Conservation (phyloP, 2,888 invertebrate species). For the Caradrina clavipalpis region DNA sequence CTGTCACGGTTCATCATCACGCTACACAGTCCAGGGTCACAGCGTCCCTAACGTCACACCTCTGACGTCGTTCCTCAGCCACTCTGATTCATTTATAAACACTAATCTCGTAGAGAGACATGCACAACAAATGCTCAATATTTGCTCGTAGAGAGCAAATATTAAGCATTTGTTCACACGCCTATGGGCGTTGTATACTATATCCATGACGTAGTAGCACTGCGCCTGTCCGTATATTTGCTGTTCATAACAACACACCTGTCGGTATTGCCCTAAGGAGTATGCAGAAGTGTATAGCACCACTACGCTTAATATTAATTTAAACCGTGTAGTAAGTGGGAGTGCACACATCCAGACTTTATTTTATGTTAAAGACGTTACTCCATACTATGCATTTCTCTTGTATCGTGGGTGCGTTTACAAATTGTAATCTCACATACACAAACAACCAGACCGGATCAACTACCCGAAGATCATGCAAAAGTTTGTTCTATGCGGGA, state of each 20-base stretch:
- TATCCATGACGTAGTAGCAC: not conserved
- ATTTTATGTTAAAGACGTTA: too few relatives aligned
- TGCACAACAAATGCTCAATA: too few relatives aligned
- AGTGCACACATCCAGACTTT: too few relatives aligned
- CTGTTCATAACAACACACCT: not conserved
- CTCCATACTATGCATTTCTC: too few relatives aligned
- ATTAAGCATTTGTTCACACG: not conserved
- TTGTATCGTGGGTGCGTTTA: too few relatives aligned
- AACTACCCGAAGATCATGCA: too few relatives aligned
- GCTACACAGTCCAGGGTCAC: not conserved
- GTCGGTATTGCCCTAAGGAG: not conserved
- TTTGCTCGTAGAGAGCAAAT: constrained; percentile 3
- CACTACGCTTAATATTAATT: not conserved
- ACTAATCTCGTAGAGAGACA: constrained; percentile 5
- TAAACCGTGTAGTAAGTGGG: not conserved
- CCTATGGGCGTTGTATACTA: not conserved
- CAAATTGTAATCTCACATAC: too few relatives aligned
- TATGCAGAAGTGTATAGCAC: not conserved
- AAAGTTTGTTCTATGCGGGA: too few relatives aligned
- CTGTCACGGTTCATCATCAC: not conserved
- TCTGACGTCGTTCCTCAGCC: not conserved
- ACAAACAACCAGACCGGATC: too few relatives aligned
- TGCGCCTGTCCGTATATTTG: not conserved
- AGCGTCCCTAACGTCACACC: not conserved
- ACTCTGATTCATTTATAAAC: constrained; percentile 7